These are phyloP conservation scores for Auanema sp. DNA, from an alignment of 2,888 invertebrate species.

Conservation along the genomic window DNA sequence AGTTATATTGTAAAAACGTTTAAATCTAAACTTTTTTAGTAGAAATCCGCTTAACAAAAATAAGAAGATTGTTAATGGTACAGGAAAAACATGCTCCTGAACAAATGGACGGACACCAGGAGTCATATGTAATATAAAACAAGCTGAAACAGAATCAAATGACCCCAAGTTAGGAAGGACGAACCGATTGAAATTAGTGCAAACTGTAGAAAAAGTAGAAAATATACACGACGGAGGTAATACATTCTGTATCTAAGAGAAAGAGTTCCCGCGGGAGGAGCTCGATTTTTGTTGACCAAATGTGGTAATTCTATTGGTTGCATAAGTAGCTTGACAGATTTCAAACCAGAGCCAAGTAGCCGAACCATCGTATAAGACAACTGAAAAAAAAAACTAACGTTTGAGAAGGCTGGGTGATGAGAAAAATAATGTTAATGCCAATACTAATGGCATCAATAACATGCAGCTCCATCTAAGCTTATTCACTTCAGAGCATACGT, in stretches of 20 bases:
- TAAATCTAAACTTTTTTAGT: neutral
- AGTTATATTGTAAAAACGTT: neutral
- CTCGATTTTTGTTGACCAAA: no score
- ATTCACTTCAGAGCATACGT: no score
- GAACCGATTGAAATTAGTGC: constrained; percentile 9
- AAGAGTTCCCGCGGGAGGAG: neutral
- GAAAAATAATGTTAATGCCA: neutral
- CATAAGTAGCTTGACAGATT: neutral
- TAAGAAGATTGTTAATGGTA: constrained; percentile 1
- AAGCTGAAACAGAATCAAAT: neutral
- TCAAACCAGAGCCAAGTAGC: neutral
- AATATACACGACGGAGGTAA: constrained; percentile 9
- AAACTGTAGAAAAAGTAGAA: constrained; percentile 12
- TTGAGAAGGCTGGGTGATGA: neutral
- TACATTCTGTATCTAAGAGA: neutral
- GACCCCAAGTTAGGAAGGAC: neutral
- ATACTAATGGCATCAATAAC: no score
- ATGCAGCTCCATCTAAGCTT: no score
- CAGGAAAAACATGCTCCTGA: constrained; percentile 15
- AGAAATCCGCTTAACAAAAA: neutral
- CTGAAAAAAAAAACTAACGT: neutral
- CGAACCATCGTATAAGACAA: neutral
- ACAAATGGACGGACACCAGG: constrained; percentile 18
- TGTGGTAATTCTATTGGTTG: neutral
- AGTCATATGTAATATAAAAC: constrained; percentile 13